phyloP scores from a whole-genome alignment of 2,797 vertebrate species.

The Pangasius macronema region DNA sequence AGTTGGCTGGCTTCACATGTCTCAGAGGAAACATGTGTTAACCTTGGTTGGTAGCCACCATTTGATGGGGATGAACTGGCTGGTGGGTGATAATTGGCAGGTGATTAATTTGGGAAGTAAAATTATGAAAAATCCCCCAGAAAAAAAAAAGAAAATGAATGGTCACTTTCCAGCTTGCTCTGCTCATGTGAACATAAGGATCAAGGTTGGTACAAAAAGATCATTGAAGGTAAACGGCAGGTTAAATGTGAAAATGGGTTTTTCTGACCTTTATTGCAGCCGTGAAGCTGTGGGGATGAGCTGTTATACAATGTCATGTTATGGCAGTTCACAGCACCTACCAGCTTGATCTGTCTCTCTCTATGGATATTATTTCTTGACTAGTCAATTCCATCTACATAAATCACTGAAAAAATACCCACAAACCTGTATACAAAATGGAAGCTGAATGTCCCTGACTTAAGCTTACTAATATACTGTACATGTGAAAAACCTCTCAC shows the following conservation, averaged over 20 bases:
- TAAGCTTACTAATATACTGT: not conserved
- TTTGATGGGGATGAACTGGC: not conserved
- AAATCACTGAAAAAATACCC: constrained; percentile 8
- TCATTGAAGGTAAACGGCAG: constrained; percentile 9
- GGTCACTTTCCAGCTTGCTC: not conserved
- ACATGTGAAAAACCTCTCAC: constrained; percentile 2
- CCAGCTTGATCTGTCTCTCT: not conserved
- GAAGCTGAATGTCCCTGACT: not conserved
- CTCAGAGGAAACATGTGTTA: not conserved
- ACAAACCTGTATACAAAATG: not conserved
- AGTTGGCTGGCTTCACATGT: not conserved
- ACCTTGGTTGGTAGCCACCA: not conserved
- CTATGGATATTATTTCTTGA: constrained; percentile 15
- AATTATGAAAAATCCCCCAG: too few species aligned
- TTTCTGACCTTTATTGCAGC: constrained; percentile 4
- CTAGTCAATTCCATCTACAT: constrained; percentile 5
- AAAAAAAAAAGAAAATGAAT: not conserved
- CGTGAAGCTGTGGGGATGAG: not conserved
- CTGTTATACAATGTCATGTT: constrained; percentile 5
- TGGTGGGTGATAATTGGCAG: not conserved
- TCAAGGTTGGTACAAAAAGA: constrained; percentile 19
- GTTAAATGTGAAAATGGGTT: constrained; percentile 19
- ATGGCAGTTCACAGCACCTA: constrained; percentile 13
- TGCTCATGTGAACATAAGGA: not conserved
- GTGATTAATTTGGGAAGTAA: not conserved